phyloP scores from a whole-genome alignment of 2,797 vertebrate genomes.

The Oophaga sylvatica region DNA sequence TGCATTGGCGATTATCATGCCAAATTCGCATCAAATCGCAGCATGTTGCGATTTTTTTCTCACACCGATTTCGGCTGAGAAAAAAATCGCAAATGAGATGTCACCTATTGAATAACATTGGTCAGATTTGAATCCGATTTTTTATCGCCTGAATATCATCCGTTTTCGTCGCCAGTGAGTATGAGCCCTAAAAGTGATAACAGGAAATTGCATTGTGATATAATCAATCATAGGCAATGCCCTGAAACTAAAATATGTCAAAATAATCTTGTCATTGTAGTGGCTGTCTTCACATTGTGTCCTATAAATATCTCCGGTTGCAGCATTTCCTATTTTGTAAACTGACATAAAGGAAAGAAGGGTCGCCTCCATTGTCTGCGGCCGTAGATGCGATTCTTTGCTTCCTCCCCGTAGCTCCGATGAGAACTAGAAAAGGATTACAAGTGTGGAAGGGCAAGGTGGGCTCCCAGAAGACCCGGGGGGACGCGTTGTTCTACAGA shows the following conservation, averaged over 20 bases:
- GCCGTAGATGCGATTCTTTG: background rate
- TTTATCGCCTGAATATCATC: too few relatives aligned
- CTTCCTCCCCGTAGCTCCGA: conserved; percentile 5
- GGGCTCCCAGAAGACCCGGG: background rate
- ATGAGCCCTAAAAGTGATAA: background rate
- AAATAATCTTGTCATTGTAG: background rate
- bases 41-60: too few relatives aligned
- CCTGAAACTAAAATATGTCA: background rate
- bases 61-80: too few relatives aligned
- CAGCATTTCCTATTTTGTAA: conserved; percentile 29
- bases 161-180: too few relatives aligned
- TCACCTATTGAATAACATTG: too few relatives aligned
- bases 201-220: background rate
- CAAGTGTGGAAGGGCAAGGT: background rate
- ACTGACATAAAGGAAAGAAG: conserved; percentile 19
- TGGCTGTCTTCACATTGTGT: background rate
- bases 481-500: background rate
- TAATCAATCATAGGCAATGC: background rate
- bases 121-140: too few relatives aligned
- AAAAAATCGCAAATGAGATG: too few relatives aligned
- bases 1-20: too few relatives aligned
- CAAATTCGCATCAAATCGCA: too few relatives aligned
- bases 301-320: conserved; percentile 15
- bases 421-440: background rate
- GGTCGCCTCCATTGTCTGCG: conserved; percentile 23